Evolutionary conservation across 2,113 vertebrate species (phyloP).

Genomic region (Nycticorax nycticorax): DNA sequence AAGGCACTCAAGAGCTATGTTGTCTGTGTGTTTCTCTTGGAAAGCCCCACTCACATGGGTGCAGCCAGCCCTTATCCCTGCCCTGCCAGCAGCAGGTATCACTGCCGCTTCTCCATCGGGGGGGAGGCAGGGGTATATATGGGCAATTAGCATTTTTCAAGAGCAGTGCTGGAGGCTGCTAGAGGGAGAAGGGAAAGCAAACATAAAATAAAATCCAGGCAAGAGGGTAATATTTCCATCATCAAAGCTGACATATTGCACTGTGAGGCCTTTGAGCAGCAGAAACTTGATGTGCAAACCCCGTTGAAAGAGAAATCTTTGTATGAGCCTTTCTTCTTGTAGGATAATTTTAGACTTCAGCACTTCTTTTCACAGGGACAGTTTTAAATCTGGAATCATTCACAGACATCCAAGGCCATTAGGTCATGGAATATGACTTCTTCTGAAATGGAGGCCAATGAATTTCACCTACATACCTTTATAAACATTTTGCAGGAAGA

Average conservation of each 20-base stretch:
- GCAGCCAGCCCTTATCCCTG: not conserved
- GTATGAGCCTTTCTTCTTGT: rapidly evolving
- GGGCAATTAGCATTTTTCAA: not conserved
- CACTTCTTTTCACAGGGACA: not conserved
- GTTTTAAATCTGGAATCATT: constrained; percentile 21
- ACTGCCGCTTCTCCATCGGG: rapidly evolving
- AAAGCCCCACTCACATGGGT: rapidly evolving
- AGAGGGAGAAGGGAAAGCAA: constrained; percentile 33
- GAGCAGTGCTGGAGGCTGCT: not conserved
- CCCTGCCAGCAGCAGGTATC: not conserved
- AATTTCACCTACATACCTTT: not conserved
- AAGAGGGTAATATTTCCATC: constrained; percentile 24
- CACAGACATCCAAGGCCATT: not conserved
- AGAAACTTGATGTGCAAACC: not conserved
- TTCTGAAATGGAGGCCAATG: not conserved
- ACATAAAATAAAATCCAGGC: not conserved
- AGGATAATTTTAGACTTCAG: not conserved
- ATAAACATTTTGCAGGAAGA: not conserved
- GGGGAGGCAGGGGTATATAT: rapidly evolving
- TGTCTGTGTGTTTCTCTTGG: constrained; percentile 26
- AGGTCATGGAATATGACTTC: not conserved
- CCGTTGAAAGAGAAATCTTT: not conserved
- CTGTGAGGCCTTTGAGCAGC: not conserved
- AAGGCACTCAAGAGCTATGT: not conserved
- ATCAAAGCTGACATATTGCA: not conserved